Conservation (phyloP, 1,140 invertebrate genomes). For the Littorina saxatilis region DNA sequence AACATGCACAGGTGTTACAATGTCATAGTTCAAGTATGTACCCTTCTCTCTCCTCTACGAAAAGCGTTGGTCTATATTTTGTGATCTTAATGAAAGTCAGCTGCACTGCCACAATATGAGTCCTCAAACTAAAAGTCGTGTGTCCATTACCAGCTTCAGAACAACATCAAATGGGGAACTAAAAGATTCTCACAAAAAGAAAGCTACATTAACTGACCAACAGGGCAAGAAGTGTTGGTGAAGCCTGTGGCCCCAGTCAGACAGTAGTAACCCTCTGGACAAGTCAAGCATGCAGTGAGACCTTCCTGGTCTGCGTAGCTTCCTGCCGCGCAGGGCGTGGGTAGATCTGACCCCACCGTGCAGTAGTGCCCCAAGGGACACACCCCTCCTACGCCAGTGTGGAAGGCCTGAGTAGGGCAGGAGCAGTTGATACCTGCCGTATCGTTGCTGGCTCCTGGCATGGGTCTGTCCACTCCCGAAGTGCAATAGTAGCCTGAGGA, state of each 20-base stretch:
- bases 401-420: conserved; percentile 57
- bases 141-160: too few relatives aligned
- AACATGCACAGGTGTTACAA: too few relatives aligned
- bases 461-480: conserved; percentile 66
- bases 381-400: conserved; percentile 67
- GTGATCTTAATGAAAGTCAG: too few relatives aligned
- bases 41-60: too few relatives aligned
- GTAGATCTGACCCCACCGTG: conserved; percentile 55
- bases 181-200: background rate
- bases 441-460: conserved; percentile 60
- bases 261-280: conserved; percentile 68
- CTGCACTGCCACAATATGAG: too few relatives aligned
- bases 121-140: too few relatives aligned
- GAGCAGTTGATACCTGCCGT: conserved; percentile 57
- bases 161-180: too few relatives aligned
- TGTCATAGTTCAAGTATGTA: too few relatives aligned
- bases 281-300: conserved; percentile 57
- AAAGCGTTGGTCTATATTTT: too few relatives aligned
- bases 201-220: conserved; percentile 49
- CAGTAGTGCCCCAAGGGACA: conserved; percentile 72
- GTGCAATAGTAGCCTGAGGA: conserved; percentile 69
- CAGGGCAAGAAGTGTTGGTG: conserved; percentile 55
- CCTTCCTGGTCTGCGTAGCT: conserved; percentile 65
- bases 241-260: conserved; percentile 60
- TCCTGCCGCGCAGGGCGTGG: conserved; percentile 63